A percentile compares a stretch with the other conserved stretches of the same genome.
These are phyloP conservation scores for Xyrichtys novacula DNA, from an alignment of 2,797 vertebrate species.

Conservation along the genomic window DNA sequence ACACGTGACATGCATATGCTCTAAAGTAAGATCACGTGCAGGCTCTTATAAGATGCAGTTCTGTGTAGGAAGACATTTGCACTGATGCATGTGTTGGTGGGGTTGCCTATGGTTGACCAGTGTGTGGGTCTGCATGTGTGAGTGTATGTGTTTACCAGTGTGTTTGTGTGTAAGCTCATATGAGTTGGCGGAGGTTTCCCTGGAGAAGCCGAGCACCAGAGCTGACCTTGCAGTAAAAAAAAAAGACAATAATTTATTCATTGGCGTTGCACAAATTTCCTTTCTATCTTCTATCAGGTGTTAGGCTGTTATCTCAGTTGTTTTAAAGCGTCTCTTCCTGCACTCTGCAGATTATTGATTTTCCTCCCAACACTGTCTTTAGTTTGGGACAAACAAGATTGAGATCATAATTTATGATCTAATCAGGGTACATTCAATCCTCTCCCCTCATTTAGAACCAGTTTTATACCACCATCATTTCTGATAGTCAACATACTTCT, in stretches of 20 bases:
- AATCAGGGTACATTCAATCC: constrained; percentile 61
- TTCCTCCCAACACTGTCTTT: constrained; percentile 49
- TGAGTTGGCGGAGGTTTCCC: constrained; percentile 73
- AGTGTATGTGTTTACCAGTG: constrained; percentile 40
- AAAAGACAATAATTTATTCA: constrained; percentile 76
- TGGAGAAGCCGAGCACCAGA: constrained; percentile 67
- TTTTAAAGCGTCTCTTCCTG: constrained; percentile 52
- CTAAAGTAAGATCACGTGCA: constrained; percentile 2
- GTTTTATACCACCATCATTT: constrained; percentile 13
- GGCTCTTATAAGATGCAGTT: constrained; percentile 28
- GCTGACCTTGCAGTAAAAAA: constrained; percentile 77
- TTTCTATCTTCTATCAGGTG: constrained; percentile 56
- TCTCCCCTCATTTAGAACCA: constrained; percentile 34
- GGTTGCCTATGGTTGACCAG: constrained; percentile 58
- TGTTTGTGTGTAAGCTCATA: constrained; percentile 38
- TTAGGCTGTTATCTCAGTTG: constrained; percentile 62
- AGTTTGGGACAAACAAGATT: constrained; percentile 62
- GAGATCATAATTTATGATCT: constrained; percentile 68
- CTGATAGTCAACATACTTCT: constrained; percentile 29
- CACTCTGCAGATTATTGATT: constrained; percentile 69
- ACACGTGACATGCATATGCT: constrained; percentile 12
- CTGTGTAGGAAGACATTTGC: constrained; percentile 55
- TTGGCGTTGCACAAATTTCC: constrained; percentile 71
- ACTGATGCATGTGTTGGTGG: constrained; percentile 57
- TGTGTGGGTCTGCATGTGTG: constrained; percentile 56